These are phyloP conservation scores for Cylloceria caligata DNA, from an alignment of 2,888 invertebrate genomes.

Conservation along the genomic window DNA sequence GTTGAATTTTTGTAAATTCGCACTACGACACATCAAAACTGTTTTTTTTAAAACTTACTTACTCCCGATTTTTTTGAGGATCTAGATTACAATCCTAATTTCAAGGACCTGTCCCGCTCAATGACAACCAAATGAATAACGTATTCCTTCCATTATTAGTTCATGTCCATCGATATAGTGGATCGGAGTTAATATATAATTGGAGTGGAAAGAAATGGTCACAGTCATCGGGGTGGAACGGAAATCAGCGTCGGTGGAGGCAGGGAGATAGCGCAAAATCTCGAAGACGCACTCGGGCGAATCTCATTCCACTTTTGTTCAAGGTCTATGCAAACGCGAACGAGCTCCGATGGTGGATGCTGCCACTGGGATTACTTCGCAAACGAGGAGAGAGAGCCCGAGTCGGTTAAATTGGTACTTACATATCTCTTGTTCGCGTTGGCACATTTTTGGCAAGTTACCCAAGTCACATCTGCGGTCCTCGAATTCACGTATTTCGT, in stretches of 20 bases:
- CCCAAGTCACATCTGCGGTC: conserved; percentile 75
- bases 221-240: conserved; percentile 19
- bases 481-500: conserved; percentile 73
- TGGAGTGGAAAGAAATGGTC: background rate
- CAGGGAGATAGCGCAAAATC: conserved; percentile 12
- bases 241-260: conserved; percentile 6
- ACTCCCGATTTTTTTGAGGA: background rate
- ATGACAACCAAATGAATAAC: conserved; percentile 5
- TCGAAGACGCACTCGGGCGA: conserved; percentile 36
- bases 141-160: background rate
- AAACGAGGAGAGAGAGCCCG: conserved; percentile 53
- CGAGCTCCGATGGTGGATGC: conserved; percentile 49
- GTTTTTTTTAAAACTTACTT: too few relatives aligned
- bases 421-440: conserved; percentile 79
- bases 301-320: conserved; percentile 68
- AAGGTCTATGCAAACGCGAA: conserved; percentile 62
- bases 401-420: conserved; percentile 80
- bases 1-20: too few relatives aligned
- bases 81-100: background rate
- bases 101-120: background rate
- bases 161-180: background rate
- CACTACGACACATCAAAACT: too few relatives aligned
- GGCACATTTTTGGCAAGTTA: conserved; percentile 81
- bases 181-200: conserved; percentile 5
- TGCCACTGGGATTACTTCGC: conserved; percentile 39